These are phyloP conservation scores for Coelinius sp. DNA, from an alignment of 2,888 invertebrate genomes.

Conservation along the genomic window DNA sequence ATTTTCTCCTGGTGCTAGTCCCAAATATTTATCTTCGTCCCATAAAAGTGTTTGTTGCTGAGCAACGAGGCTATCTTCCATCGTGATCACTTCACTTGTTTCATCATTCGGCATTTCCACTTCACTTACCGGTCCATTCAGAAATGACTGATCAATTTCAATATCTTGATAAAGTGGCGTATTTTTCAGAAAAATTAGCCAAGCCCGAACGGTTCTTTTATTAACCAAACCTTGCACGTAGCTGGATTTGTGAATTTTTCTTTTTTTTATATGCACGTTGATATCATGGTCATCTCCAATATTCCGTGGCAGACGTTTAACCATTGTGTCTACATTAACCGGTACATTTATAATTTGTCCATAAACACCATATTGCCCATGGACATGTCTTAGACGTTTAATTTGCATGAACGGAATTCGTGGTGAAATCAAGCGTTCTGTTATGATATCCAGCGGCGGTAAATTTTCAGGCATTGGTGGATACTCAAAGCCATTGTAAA, in stretches of 20 bases:
- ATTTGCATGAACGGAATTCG: no score
- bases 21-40: slow-evolving; percentile 45
- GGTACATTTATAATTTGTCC: slow-evolving; percentile 59
- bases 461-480: no score
- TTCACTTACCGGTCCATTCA: no score
- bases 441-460: no score
- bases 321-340: slow-evolving; percentile 52
- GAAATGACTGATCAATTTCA: slow-evolving; percentile 1
- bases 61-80: slow-evolving; percentile 48
- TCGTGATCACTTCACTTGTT: slow-evolving; percentile 36
- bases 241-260: slow-evolving; percentile 48
- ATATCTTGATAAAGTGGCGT: slow-evolving; percentile 24
- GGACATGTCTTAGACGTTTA: slow-evolving; percentile 33
- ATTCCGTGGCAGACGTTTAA: slow-evolving; percentile 32
- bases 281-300: slow-evolving; percentile 53
- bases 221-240: slow-evolving; percentile 46
- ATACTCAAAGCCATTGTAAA: no score
- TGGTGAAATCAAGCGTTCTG: no score
- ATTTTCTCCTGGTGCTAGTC: slow-evolving; percentile 47
- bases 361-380: slow-evolving; percentile 52
- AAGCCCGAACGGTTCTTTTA: slow-evolving; percentile 7
- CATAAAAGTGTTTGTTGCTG: slow-evolving; percentile 50
- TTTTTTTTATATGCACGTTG: slow-evolving; percentile 52
- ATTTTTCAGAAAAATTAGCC: slow-evolving; percentile 2
- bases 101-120: no score